phyloP scores from a whole-genome alignment of 1,140 invertebrate genomes.

The Drosophila santomea region DNA sequence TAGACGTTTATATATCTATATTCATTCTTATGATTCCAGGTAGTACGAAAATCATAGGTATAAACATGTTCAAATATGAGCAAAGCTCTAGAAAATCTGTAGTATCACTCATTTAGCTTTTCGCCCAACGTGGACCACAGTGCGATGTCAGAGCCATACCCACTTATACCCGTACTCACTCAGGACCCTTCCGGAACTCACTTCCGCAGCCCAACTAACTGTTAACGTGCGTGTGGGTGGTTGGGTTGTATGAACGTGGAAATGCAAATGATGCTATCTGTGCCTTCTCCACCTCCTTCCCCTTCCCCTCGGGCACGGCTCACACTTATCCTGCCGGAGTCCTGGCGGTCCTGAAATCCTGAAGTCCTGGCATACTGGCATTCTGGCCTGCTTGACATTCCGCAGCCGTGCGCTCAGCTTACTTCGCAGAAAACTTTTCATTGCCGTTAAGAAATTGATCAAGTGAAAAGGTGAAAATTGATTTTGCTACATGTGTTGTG shows the following conservation, averaged over 20 bases:
- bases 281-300: slow-evolving; percentile 38
- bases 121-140: background rate
- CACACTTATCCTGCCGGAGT: background rate
- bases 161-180: slow-evolving; percentile 5
- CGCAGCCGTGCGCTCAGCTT: slow-evolving; percentile 55
- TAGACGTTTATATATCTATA: too few relatives aligned
- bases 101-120: too few relatives aligned
- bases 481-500: slow-evolving; percentile 76
- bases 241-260: slow-evolving; percentile 33
- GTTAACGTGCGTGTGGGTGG: slow-evolving; percentile 67
- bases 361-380: background rate
- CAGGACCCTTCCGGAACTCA: background rate
- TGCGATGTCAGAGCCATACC: background rate
- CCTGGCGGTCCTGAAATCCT: background rate
- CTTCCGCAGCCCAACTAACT: slow-evolving; percentile 54
- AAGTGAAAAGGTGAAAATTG: slow-evolving; percentile 83
- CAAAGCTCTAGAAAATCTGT: too few relatives aligned
- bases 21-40: too few relatives aligned
- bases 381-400: slow-evolving; percentile 65
- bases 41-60: too few relatives aligned
- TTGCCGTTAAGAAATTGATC: slow-evolving; percentile 82
- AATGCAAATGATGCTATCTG: slow-evolving; percentile 81
- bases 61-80: too few relatives aligned
- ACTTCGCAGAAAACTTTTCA: slow-evolving; percentile 73
- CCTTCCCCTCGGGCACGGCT: background rate